Conservation (phyloP, 2,888 invertebrate genomes). For the Pseudoips prasinana region DNA sequence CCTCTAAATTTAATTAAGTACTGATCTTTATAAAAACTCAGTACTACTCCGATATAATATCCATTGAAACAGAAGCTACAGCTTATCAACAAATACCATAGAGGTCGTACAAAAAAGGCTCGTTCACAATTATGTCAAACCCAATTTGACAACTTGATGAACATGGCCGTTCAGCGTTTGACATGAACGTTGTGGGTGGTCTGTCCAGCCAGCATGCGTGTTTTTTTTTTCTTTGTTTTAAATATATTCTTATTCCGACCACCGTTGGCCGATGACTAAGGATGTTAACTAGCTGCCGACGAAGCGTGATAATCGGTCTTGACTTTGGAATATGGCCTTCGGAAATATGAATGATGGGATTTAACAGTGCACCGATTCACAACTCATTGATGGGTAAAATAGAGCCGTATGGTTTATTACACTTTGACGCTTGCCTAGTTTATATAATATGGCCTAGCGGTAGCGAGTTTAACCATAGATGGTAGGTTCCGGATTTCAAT, state of each 20-base stretch:
- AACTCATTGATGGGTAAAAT: no score
- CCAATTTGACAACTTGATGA: conserved; percentile 80
- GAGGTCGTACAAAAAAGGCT: conserved; percentile 53
- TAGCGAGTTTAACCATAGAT: no score
- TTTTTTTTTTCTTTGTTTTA: conserved; percentile 52
- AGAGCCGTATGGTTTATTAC: no score
- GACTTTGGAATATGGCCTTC: conserved; percentile 43
- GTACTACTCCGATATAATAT: not conserved
- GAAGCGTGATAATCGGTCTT: conserved; percentile 63
- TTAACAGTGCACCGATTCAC: conserved; percentile 4
- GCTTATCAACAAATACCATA: conserved; percentile 40
- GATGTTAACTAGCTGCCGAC: conserved; percentile 71
- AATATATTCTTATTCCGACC: conserved; percentile 52
- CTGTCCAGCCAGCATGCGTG: conserved; percentile 52
- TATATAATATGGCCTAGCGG: not conserved
- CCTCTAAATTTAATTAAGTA: no score
- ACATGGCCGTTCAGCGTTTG: conserved; percentile 67
- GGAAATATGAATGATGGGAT: conserved; percentile 11
- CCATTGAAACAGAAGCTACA: conserved; percentile 44
- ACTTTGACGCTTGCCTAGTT: no score
- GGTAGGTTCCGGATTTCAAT: no score
- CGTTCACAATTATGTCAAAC: conserved; percentile 77
- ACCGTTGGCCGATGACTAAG: conserved; percentile 70
- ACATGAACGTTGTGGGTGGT: conserved; percentile 76
- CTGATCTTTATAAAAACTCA: no score